Percentiles rank a stretch among this genome's conserved stretches.
phyloP scores from a whole-genome alignment of 2,888 invertebrate genomes.

The Falcaria lacertinaria region DNA sequence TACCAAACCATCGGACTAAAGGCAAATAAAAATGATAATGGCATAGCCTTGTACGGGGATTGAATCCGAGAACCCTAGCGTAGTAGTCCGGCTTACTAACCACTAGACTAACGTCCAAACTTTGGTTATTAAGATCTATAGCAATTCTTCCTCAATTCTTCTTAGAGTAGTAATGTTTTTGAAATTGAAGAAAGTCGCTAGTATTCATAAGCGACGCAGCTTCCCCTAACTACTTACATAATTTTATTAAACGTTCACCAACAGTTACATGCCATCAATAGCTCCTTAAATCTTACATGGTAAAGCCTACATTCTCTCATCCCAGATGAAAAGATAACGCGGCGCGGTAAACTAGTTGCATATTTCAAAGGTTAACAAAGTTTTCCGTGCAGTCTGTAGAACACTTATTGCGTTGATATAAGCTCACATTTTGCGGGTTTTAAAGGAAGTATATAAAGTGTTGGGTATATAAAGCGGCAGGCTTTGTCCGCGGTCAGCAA shows the following conservation, averaged over 20 bases:
- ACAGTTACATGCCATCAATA: constrained; percentile 7
- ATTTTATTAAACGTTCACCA: constrained; percentile 33
- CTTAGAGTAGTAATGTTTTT: too few species aligned
- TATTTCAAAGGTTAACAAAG: constrained; percentile 50
- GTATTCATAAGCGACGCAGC: too few species aligned
- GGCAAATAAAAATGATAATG: too few species aligned
- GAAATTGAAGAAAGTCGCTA: too few species aligned
- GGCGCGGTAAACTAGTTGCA: constrained; percentile 63
- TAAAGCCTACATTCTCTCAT: constrained; percentile 36
- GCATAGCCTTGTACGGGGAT: too few species aligned
- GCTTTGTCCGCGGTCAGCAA: constrained; percentile 71
- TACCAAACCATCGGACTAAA: too few species aligned
- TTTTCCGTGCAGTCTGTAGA: constrained; percentile 13
- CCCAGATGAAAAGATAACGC: constrained; percentile 29
- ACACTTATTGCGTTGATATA: constrained; percentile 18
- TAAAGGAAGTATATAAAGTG: constrained; percentile 11
- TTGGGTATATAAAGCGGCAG: constrained; percentile 44
- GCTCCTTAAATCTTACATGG: constrained; percentile 22
- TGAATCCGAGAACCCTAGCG: too few species aligned
- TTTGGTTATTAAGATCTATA: too few species aligned
- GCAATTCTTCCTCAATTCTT: too few species aligned
- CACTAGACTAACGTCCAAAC: too few species aligned
- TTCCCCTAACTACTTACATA: constrained; percentile 40
- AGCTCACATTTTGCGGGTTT: constrained; percentile 19
- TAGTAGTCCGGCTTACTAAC: too few species aligned